phyloP scores from a whole-genome alignment of 2,888 invertebrate genomes.

The Apamea sordens region DNA sequence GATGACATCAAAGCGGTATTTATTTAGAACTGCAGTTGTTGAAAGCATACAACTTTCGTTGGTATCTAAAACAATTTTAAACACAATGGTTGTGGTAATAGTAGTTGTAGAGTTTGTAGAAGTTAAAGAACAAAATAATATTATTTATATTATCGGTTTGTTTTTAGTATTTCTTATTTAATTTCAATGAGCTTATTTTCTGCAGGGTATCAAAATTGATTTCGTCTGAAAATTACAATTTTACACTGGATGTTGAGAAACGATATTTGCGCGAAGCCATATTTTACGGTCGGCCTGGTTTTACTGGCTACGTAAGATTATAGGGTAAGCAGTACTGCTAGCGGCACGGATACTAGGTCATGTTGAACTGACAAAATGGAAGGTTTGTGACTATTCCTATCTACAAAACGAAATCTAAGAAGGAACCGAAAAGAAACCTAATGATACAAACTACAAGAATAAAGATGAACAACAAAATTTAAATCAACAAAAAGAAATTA shows the following conservation, averaged over 20 bases:
- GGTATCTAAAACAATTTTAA: conserved; percentile 17
- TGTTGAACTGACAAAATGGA: neutral
- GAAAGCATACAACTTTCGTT: conserved; percentile 34
- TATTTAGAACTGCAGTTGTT: conserved; percentile 31
- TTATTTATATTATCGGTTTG: neutral
- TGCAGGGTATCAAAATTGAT: conserved; percentile 11
- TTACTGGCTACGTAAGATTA: conserved; percentile 43
- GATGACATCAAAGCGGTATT: conserved; percentile 55
- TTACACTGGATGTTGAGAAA: conserved; percentile 37
- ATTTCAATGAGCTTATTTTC: conserved; percentile 16
- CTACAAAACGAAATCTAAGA: neutral
- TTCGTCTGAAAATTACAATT: conserved; percentile 50
- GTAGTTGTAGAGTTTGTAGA: conserved; percentile 8
- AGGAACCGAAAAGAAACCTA: neutral
- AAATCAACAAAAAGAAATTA: neutral
- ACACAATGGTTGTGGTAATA: conserved; percentile 4
- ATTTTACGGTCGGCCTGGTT: conserved; percentile 45
- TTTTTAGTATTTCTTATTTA: conserved; percentile 3
- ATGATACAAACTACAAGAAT: neutral
- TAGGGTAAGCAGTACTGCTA: conserved; percentile 38
- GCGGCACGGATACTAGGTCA: conserved; percentile 8
- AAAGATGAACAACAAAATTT: neutral
- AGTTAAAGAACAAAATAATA: conserved; percentile 1
- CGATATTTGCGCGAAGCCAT: conserved; percentile 41
- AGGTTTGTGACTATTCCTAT: neutral